Conservation (phyloP, 2,888 invertebrate species). For the Lypha dubia region DNA sequence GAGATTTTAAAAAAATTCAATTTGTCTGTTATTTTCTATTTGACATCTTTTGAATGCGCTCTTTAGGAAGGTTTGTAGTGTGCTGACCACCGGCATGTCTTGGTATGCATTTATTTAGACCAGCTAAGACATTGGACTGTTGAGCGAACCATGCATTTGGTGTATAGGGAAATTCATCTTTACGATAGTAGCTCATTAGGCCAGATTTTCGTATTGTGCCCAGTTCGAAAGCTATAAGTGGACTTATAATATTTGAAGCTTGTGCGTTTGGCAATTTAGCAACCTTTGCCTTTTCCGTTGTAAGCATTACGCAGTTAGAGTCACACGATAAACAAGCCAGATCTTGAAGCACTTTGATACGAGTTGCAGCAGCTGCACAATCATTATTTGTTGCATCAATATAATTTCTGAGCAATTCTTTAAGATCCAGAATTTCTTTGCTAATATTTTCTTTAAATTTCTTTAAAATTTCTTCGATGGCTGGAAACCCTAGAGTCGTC, state of each 20-base stretch:
- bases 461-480: constrained; percentile 87
- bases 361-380: constrained; percentile 89
- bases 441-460: constrained; percentile 88
- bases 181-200: constrained; percentile 79
- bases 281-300: constrained; percentile 84
- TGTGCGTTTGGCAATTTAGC: constrained; percentile 85
- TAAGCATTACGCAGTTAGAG: constrained; percentile 88
- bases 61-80: constrained; percentile 88
- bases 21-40: constrained; percentile 73
- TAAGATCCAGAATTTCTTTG: constrained; percentile 79
- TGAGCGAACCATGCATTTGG: constrained; percentile 77
- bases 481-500: constrained; percentile 86
- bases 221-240: constrained; percentile 89
- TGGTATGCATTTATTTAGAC: constrained; percentile 77
- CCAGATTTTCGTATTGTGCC: constrained; percentile 84
- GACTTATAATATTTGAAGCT: constrained; percentile 86
- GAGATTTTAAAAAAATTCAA: not conserved
- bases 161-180: constrained; percentile 78
- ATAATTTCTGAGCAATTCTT: constrained; percentile 77
- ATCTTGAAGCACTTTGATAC: constrained; percentile 87
- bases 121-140: constrained; percentile 8
- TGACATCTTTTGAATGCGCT: constrained; percentile 85
- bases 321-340: constrained; percentile 91
- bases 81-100: constrained; percentile 92
- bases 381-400: constrained; percentile 80